Evolutionary conservation across 2,888 invertebrate genomes (phyloP).

Genomic region (Callosobruchus maculatus): DNA sequence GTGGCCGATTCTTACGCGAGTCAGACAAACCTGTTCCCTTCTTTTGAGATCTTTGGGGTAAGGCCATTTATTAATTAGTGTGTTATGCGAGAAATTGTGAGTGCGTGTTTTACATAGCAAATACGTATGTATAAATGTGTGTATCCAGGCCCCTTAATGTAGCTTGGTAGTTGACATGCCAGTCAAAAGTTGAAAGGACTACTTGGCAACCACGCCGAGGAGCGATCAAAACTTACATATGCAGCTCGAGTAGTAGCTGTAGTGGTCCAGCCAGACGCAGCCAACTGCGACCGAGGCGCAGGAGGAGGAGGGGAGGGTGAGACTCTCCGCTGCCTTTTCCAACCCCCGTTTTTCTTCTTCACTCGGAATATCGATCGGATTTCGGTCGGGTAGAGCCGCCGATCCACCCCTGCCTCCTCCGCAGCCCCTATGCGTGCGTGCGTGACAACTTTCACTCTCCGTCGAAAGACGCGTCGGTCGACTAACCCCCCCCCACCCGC

Average conservation of each 20-base stretch:
- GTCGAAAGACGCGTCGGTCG: background rate
- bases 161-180: too few relatives aligned
- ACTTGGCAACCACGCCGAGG: background rate
- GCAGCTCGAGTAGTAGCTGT: background rate
- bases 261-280: conserved; percentile 39
- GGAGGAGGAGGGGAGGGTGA: conserved; percentile 33
- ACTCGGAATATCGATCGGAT: background rate
- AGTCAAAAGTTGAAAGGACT: background rate
- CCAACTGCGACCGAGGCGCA: conserved; percentile 14
- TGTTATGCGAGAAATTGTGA: too few relatives aligned
- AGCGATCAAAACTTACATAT: background rate
- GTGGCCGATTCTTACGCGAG: too few relatives aligned
- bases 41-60: too few relatives aligned
- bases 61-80: too few relatives aligned
- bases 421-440: background rate
- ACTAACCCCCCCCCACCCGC: background rate
- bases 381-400: background rate
- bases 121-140: too few relatives aligned
- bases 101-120: too few relatives aligned
- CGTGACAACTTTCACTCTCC: background rate
- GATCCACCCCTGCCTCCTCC: background rate
- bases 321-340: conserved; percentile 32
- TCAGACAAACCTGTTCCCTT: too few relatives aligned
- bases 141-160: too few relatives aligned
- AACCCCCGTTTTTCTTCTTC: background rate